These are phyloP conservation scores for Penaeus vannamei DNA, from an alignment of 1,140 invertebrate species.

Conservation along the genomic window DNA sequence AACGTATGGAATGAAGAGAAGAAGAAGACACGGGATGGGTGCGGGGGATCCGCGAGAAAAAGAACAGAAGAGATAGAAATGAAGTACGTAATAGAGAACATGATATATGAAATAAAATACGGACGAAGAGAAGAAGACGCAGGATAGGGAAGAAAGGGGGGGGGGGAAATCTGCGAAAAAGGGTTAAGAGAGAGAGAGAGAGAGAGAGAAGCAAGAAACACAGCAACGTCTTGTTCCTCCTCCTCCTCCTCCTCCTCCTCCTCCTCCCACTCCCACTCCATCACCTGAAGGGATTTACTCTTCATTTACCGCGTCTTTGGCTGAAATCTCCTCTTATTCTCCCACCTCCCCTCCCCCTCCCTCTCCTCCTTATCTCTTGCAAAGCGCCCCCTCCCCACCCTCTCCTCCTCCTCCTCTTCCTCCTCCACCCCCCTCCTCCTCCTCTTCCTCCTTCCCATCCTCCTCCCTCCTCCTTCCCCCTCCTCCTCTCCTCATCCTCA, in stretches of 20 bases:
- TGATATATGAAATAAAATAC: too few relatives aligned
- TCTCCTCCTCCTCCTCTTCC: background rate
- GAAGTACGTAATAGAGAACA: too few relatives aligned
- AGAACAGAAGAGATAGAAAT: too few relatives aligned
- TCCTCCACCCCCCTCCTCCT: background rate
- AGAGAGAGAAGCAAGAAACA: conserved; percentile 35
- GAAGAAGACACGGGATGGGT: background rate
- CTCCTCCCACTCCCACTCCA: background rate
- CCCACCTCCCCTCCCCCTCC: background rate
- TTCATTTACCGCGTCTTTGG: background rate
- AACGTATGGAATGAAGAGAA: background rate
- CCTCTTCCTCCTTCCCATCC: too few relatives aligned
- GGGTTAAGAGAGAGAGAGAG: background rate
- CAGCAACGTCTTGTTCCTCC: conserved; percentile 11
- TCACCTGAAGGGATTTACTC: too few relatives aligned
- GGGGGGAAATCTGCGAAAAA: background rate
- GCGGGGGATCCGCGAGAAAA: background rate
- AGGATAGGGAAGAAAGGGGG: background rate
- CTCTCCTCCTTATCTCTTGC: too few relatives aligned
- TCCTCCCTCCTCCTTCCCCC: background rate
- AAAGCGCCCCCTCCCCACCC: background rate
- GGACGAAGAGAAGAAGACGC: background rate
- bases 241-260: background rate
- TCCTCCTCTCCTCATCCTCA: too few relatives aligned
- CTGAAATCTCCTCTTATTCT: background rate